Conservation (phyloP, 2,888 invertebrate species). For the Rapana venosa region DNA sequence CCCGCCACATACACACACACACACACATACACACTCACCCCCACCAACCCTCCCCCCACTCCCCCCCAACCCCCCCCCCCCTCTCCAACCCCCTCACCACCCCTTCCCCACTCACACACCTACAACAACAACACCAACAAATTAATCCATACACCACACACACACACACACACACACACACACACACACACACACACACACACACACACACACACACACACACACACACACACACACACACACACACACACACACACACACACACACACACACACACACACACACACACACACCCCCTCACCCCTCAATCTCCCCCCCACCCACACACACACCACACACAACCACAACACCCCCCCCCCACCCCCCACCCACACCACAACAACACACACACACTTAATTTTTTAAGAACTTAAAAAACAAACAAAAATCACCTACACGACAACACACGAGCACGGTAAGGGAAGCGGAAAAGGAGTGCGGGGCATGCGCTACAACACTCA, state of each 20-base stretch:
- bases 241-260: constrained; percentile 15
- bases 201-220: background rate
- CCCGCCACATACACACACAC: constrained; percentile 6
- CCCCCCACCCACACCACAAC: background rate
- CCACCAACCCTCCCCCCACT: no score
- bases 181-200: background rate
- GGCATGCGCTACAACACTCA: no score
- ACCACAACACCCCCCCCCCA: background rate
- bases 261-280: background rate
- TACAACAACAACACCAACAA: no score
- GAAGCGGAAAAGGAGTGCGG: background rate
- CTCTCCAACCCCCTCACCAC: background rate
- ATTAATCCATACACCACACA: background rate
- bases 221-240: background rate
- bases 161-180: constrained; percentile 4
- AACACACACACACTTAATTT: background rate
- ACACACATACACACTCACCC: background rate
- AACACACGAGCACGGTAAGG: background rate
- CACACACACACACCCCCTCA: background rate
- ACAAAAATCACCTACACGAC: background rate
- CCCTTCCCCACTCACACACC: background rate
- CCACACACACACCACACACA: background rate
- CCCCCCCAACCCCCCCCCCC: background rate
- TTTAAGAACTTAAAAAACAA: no score
- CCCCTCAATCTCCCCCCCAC: background rate